phyloP scores from a whole-genome alignment of 2,888 invertebrate species.

The Rotaria magnacalcarata region DNA sequence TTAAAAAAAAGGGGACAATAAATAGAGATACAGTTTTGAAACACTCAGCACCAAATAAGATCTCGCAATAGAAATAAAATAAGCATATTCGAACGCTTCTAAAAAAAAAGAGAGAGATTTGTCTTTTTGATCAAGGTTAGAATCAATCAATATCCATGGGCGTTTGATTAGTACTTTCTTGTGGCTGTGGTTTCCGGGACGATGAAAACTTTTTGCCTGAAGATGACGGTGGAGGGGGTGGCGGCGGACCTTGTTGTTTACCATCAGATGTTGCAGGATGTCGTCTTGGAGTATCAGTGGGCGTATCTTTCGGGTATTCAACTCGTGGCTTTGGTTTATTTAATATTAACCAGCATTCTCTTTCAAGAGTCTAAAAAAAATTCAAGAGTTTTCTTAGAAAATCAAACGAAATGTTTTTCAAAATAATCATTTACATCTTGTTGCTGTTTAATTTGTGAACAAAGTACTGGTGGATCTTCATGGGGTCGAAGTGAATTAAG shows the following conservation, averaged over 20 bases:
- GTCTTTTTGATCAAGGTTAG: background rate
- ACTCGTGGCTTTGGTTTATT: conserved; percentile 46
- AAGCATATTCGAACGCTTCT: background rate
- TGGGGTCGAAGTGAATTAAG: background rate
- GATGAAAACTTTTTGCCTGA: background rate
- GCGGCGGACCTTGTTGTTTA: background rate
- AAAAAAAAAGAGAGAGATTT: too few species aligned
- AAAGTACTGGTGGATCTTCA: conserved; percentile 40
- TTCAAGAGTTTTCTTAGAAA: background rate
- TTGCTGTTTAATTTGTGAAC: conserved; percentile 41
- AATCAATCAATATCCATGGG: background rate
- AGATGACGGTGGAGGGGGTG: background rate
- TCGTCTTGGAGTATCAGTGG: background rate
- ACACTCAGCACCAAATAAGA: background rate
- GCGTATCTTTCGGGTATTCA: conserved; percentile 36
- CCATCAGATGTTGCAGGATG: background rate
- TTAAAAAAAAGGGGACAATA: background rate
- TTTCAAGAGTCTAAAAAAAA: conserved; percentile 22
- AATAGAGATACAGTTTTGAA: background rate
- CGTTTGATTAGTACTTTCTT: background rate
- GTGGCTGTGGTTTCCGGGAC: background rate
- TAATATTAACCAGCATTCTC: conserved; percentile 39
- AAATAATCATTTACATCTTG: conserved; percentile 36
- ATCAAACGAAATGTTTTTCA: background rate
- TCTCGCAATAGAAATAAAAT: background rate